Base-by-base conservation (phyloP, 1,140 invertebrate species). In the Magallana ariakensis region DNA sequence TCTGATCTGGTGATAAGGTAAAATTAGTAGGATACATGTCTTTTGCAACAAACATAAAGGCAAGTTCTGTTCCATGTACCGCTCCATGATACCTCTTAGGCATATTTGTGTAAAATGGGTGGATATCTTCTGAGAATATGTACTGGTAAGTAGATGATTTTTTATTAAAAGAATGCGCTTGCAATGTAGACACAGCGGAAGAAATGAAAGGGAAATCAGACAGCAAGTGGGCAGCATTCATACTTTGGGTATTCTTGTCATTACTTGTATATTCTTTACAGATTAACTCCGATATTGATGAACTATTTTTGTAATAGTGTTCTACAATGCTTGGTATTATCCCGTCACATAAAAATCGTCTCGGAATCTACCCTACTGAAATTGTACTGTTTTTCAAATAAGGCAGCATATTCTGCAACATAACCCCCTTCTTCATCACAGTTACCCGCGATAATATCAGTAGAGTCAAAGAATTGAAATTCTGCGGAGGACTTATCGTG, bases 11-110 rank as follows among this genome's bases (percentile, higher is more conserved):
- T 9, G 82, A 15, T 60, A 87, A 6, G 84, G 57, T 26, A 80
- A 15, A 56, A n/a, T 56, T 4, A 55, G 46, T 56, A 80, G 58
- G 46, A 8, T 19, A 26, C 15, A 58, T n/a, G 16, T 33, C 56
- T 19, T 62, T 53, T 0, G 19, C 19, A 53, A 58, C 80, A 85
- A 91, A 91, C 62, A 90, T 15, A 55, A 75, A 87, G 6, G 62
- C 56, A 1, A 90, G 80, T 60, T 90, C 90, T 15, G 75, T 58
- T 19, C 57, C 89, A 82, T 90, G 90, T 5, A 89, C 88, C 19
- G 80, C 55, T 1, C 85, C 86, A 19, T 83, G 75, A 16, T 82
- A 82, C 84, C 90, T 90, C 5, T 54, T 16, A 1, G 88, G 90
- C 6, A 57, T n/a, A 53, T 80, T 58, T 22, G 22, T 15, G 57